A percentile compares a stretch with the other conserved stretches of the same genome.
phyloP scores from a whole-genome alignment of 2,888 invertebrate species.

The Laspeyria flexula region DNA sequence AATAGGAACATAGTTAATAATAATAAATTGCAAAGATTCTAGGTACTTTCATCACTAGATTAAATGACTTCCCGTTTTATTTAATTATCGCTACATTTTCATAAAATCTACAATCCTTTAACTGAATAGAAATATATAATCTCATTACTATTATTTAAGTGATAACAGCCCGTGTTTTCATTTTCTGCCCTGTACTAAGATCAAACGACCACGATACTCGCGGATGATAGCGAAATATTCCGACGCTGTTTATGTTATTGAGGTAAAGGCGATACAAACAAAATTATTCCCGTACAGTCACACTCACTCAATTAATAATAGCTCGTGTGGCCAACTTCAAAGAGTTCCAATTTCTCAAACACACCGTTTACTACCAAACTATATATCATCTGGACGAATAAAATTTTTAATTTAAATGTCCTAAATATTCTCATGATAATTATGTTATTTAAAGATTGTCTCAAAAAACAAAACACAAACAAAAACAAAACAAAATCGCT shows the following conservation, averaged over 20 bases:
- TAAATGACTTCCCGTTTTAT: too few species aligned
- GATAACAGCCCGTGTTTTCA: background rate
- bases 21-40: constrained; percentile 50
- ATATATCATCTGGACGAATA: constrained; percentile 14
- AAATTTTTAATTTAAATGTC: too few species aligned
- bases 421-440: too few species aligned
- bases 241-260: constrained; percentile 36
- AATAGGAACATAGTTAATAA: constrained; percentile 50
- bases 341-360: constrained; percentile 17
- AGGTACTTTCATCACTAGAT: background rate
- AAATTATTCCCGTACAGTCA: constrained; percentile 31
- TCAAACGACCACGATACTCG: constrained; percentile 24
- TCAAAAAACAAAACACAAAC: too few species aligned
- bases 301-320: constrained; percentile 30
- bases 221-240: constrained; percentile 23
- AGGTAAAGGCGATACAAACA: constrained; percentile 29
- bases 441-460: too few species aligned
- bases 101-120: constrained; percentile 8
- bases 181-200: constrained; percentile 11
- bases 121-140: too few species aligned
- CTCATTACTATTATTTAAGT: constrained; percentile 9
- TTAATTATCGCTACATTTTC: too few species aligned
- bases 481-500: too few species aligned
- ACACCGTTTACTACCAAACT: constrained; percentile 12
- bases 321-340: constrained; percentile 25